These are phyloP conservation scores for Bradypodion pumilum DNA, from an alignment of 2,797 vertebrate genomes.

Conservation along the genomic window DNA sequence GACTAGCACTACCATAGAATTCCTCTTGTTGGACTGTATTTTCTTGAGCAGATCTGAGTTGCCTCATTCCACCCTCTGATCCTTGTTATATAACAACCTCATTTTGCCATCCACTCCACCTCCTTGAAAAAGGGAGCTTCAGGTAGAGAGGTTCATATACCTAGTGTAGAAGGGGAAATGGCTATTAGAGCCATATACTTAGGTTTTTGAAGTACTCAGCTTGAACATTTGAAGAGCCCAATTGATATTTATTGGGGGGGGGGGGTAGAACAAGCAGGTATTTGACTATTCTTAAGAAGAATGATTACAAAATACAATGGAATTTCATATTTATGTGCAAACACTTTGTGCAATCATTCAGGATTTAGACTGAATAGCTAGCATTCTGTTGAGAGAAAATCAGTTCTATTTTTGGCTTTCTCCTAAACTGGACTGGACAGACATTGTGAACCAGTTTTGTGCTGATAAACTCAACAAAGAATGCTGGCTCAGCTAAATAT, in stretches of 20 bases:
- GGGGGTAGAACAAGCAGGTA: neutral
- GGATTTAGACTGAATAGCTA: too few relatives aligned
- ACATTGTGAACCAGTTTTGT: too few relatives aligned
- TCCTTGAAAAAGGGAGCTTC: neutral
- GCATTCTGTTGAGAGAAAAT: too few relatives aligned
- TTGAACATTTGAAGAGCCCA: neutral
- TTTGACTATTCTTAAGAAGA: neutral
- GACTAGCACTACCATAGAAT: too few relatives aligned
- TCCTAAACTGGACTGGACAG: too few relatives aligned
- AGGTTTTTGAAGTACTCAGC: neutral
- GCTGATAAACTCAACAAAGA: too few relatives aligned
- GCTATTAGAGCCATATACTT: neutral
- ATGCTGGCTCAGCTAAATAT: too few relatives aligned
- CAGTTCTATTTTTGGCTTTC: too few relatives aligned
- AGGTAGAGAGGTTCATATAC: neutral
- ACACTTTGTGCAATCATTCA: too few relatives aligned
- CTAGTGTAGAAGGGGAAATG: too few relatives aligned
- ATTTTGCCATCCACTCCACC: neutral
- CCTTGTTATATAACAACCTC: neutral
- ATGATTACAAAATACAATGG: neutral
- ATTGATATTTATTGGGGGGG: neutral
- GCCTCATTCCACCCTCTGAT: neutral
- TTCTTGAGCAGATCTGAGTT: neutral
- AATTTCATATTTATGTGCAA: too few relatives aligned
- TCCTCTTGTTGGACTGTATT: neutral